Evolutionary conservation across 2,888 invertebrate genomes (phyloP).

Genomic region (Ellobium chinense): DNA sequence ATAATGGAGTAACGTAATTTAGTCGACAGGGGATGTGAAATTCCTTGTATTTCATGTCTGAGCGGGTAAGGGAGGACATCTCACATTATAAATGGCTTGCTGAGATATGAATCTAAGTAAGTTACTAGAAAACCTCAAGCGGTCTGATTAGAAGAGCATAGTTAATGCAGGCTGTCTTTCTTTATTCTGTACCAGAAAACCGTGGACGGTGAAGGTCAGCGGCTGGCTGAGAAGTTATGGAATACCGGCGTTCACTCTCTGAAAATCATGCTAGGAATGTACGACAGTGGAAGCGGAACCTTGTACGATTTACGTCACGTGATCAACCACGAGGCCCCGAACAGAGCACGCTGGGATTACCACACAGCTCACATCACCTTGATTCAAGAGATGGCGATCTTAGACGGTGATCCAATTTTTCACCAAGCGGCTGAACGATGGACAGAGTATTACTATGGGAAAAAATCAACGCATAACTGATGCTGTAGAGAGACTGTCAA

Average conservation of each 20-base stretch:
- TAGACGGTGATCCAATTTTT: constrained; percentile 88
- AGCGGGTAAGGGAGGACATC: too few relatives aligned
- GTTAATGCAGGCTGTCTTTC: too few relatives aligned
- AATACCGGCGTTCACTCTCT: constrained; percentile 84
- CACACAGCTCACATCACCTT: constrained; percentile 97
- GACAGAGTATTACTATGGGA: constrained; percentile 97
- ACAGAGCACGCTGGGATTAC: constrained; percentile 98
- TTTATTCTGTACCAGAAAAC: constrained; percentile 79
- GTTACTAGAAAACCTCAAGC: too few relatives aligned
- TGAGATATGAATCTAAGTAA: too few relatives aligned
- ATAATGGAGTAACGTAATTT: too few relatives aligned
- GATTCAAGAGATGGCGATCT: constrained; percentile 89
- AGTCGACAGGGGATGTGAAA: too few relatives aligned
- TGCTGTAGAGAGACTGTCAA: too few relatives aligned
- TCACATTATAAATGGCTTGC: too few relatives aligned
- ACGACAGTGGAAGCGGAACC: constrained; percentile 95
- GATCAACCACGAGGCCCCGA: constrained; percentile 86
- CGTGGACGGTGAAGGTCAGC: constrained; percentile 85
- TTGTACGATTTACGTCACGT: constrained; percentile 97
- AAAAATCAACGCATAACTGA: constrained; percentile 94
- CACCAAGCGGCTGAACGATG: constrained; percentile 92
- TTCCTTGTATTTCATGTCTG: too few relatives aligned
- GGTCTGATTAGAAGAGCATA: too few relatives aligned
- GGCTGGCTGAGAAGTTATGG: constrained; percentile 81
- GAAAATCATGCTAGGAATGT: constrained; percentile 91